Percentiles rank a stretch among this genome's conserved stretches.
Conservation (phyloP, 2,888 invertebrate genomes). For the Marronus borbonicus region DNA sequence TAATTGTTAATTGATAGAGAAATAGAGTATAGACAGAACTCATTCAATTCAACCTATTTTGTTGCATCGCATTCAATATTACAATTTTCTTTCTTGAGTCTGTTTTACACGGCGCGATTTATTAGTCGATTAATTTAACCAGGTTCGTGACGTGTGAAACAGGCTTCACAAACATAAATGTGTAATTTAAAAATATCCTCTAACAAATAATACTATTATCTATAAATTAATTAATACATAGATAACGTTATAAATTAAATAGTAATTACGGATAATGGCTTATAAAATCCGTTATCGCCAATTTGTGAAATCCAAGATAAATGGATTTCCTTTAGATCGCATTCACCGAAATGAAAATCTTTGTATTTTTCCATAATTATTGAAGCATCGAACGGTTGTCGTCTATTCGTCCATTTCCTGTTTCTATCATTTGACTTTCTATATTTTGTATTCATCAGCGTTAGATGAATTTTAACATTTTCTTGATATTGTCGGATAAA, state of each 20-base stretch:
- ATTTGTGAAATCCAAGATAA: slow-evolving; percentile 76
- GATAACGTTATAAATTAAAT: slow-evolving; percentile 39
- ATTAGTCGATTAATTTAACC: no score
- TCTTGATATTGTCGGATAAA: slow-evolving; percentile 72
- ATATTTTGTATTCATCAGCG: slow-evolving; percentile 83
- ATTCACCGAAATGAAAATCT: slow-evolving; percentile 82
- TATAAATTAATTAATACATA: background rate
- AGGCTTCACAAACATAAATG: no score
- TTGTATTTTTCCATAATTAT: slow-evolving; percentile 78
- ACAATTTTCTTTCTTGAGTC: no score
- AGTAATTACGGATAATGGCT: slow-evolving; percentile 59
- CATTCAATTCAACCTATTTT: no score
- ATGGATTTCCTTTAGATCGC: slow-evolving; percentile 77
- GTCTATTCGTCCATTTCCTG: slow-evolving; percentile 60
- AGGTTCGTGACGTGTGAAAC: no score
- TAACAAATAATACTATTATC: no score
- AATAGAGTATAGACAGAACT: no score
- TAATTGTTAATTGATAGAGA: no score
- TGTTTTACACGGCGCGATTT: no score
- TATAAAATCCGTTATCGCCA: slow-evolving; percentile 77
- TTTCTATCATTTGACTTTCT: slow-evolving; percentile 61
- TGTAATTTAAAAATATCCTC: no score
- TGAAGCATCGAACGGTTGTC: slow-evolving; percentile 77
- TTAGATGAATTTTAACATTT: slow-evolving; percentile 88
- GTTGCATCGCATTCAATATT: no score